Percentiles rank a stretch among this genome's conserved stretches.
Evolutionary conservation across 2,113 vertebrate genomes (phyloP).

Genomic region (Oncorhynchus keta): DNA sequence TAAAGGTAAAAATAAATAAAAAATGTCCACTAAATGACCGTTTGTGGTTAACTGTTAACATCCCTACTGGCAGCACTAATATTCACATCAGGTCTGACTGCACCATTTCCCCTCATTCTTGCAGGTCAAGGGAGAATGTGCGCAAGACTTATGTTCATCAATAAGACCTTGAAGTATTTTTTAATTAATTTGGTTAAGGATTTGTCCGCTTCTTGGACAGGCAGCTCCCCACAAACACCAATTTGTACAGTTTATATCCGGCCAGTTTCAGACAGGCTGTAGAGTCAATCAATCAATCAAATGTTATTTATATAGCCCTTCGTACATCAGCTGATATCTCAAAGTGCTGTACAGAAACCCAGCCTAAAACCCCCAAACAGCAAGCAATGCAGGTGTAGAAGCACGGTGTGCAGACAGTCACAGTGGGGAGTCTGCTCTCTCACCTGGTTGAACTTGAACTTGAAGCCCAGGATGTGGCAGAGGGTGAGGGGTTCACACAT

Average conservation of each 20-base stretch:
- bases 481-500: slow-evolving; percentile 99
- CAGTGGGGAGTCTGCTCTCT: slow-evolving; percentile 12
- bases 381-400: no score
- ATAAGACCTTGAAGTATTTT: not conserved
- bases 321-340: no score
- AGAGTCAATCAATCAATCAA: no score
- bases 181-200: not conserved
- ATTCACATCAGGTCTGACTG: slow-evolving; percentile 1
- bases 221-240: not conserved
- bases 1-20: no score
- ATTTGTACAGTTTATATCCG: no score
- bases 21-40: no score
- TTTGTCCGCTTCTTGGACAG: not conserved
- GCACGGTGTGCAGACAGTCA: not conserved
- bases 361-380: no score
- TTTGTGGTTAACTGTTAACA: no score
- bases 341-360: no score
- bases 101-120: not conserved
- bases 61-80: not conserved
- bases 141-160: not conserved
- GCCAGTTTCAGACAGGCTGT: not conserved
- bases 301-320: no score
- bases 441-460: slow-evolving; percentile 99
- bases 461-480: slow-evolving; percentile 98
- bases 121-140: not conserved